Evolutionary conservation across 2,113 vertebrate genomes (phyloP).

Genomic region (Rhinogobius similis): DNA sequence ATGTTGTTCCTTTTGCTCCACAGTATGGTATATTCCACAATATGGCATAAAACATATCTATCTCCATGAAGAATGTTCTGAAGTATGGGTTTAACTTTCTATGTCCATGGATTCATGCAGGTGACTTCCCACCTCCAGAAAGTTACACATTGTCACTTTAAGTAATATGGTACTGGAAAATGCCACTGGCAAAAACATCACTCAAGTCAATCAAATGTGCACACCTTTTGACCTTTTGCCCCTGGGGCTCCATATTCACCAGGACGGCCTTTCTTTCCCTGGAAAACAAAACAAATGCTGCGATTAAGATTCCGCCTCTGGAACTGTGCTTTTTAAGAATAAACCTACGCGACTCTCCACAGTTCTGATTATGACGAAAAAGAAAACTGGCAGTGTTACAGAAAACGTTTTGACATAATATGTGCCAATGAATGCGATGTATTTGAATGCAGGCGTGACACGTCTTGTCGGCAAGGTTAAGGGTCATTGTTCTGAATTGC

Average conservation of each 20-base stretch:
- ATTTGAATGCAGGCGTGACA: slow-evolving; percentile 37
- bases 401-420: too few relatives aligned
- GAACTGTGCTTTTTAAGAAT: background rate
- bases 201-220: slow-evolving; percentile 28
- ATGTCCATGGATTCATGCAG: too few relatives aligned
- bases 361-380: too few relatives aligned
- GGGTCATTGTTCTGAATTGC: slow-evolving; percentile 43
- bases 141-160: background rate
- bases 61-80: too few relatives aligned
- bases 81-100: too few relatives aligned
- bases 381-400: too few relatives aligned
- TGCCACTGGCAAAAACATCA: slow-evolving; percentile 4
- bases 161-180: background rate
- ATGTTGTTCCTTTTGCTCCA: too few relatives aligned
- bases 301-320: slow-evolving; percentile 7
- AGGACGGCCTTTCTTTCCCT: slow-evolving; percentile 89
- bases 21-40: too few relatives aligned
- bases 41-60: too few relatives aligned
- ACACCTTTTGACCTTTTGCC: slow-evolving; percentile 85
- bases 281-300: slow-evolving; percentile 43
- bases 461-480: slow-evolving; percentile 40
- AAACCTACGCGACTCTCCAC: background rate
- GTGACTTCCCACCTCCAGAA: too few relatives aligned
- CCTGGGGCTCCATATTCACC: slow-evolving; percentile 85
- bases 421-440: slow-evolving; percentile 10